Evolutionary conservation across 2,113 vertebrate genomes (phyloP), one percentile per base, ranked within the genome.

Genomic region (Sceloporus undulatus): DNA sequence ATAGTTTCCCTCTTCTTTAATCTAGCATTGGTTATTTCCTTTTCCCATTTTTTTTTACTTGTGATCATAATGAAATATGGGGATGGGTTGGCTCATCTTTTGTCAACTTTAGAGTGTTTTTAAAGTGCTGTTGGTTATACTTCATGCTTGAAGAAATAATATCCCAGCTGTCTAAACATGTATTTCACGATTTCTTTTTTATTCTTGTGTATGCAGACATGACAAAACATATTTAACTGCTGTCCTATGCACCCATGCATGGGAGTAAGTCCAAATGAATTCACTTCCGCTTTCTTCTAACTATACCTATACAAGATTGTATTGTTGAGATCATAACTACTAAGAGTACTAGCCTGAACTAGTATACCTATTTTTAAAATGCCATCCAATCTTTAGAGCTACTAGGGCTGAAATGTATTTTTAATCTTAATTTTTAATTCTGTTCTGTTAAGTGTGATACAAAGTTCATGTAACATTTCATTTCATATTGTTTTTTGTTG

Each of bases 131-230:
- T 4, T 87, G 54, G 5, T 89, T 42, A 25, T 65, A 34, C 38
- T 25, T 52, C 18, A 27, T 91, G 88, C 86, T 85, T 42, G 25
- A 75, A 25, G 54, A 73, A 65, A 25, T 79, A 23, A 73, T 38
- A 34, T 79, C 85, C 73, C 16, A 87, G 75, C 3, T 88, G 65
- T 66, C 73, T 89, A 65, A 74, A 84, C 77, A 80, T 74, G 87
- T 84, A 88, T 91, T 78, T 56, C 87, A 23, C 74, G 74, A 82
- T 90, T 92, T 88, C 88, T 94, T 75, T 86, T 88, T 71, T 90
- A 85, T 79, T 93, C 78, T 86, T 94, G 75, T 89, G 94, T 92
- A 68, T 82, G 4, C 91, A 27, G 76, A 90, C 90, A 89, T 78
- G 88, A 82, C 48, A 59, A 94, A 96, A 52, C 29, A 54, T 4